Evolutionary conservation across 2,888 invertebrate genomes (phyloP).

Genomic region (Amphiduros pacificus): DNA sequence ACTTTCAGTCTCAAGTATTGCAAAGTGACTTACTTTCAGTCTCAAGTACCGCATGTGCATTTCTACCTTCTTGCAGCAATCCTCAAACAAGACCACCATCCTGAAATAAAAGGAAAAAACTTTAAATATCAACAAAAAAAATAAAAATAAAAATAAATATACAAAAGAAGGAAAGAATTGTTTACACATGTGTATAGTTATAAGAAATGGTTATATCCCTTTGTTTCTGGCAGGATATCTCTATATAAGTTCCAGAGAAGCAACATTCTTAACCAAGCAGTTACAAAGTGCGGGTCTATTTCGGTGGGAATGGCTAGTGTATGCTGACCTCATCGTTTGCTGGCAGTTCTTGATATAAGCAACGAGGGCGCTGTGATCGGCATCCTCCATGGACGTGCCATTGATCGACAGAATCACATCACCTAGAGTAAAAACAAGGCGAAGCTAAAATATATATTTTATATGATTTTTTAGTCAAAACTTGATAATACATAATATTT

Average conservation of each 20-base stretch:
- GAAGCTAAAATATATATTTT: too few species aligned
- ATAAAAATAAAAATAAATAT: background rate
- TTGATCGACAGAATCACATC: conserved; percentile 96
- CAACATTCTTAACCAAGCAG: too few species aligned
- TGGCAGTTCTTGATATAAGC: conserved; percentile 88
- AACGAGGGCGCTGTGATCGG: conserved; percentile 92
- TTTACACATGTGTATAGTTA: too few species aligned
- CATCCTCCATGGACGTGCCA: conserved; percentile 91
- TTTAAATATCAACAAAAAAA: background rate
- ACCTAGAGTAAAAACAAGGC: conserved; percentile 60
- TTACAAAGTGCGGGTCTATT: too few species aligned
- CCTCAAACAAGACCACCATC: conserved; percentile 95
- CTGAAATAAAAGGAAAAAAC: conserved; percentile 33
- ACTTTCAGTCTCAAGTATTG: too few species aligned
- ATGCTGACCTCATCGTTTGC: conserved; percentile 75
- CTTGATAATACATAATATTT: too few species aligned
- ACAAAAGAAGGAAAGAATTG: background rate
- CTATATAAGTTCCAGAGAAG: too few species aligned
- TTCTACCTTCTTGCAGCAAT: conserved; percentile 91
- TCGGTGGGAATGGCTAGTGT: too few species aligned
- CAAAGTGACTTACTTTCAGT: conserved; percentile 17
- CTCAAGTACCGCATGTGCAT: conserved; percentile 86
- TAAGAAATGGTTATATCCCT: too few species aligned
- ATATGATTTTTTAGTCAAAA: too few species aligned
- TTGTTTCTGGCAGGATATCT: too few species aligned